Percentiles rank a stretch among this genome's conserved stretches.
Evolutionary conservation across 2,113 vertebrate genomes (phyloP).

Genomic region (Rhea pennata): DNA sequence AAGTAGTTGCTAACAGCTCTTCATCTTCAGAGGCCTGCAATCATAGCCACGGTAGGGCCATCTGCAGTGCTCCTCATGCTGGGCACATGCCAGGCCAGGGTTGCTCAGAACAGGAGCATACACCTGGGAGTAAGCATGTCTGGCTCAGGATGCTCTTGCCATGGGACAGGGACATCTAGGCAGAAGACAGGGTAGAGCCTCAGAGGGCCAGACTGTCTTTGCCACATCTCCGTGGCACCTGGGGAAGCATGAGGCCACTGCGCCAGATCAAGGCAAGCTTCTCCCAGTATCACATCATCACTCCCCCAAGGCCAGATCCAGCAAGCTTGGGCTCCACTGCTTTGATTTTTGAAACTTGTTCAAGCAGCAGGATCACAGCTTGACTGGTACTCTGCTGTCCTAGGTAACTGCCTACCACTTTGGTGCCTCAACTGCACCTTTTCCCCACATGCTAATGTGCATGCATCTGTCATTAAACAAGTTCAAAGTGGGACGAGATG

Average conservation of each 20-base stretch:
- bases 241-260: not conserved
- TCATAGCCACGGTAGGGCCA: not conserved
- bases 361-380: not conserved
- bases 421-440: not conserved
- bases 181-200: not conserved
- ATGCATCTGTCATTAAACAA: not conserved
- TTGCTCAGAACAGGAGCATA: too few species aligned
- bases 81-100: not conserved
- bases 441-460: not conserved
- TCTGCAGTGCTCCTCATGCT: rapidly evolving
- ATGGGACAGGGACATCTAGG: not conserved
- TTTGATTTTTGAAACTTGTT: not conserved
- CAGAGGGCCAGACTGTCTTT: not conserved
- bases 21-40: rapidly evolving
- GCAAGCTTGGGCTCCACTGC: not conserved
- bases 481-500: not conserved
- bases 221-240: too few species aligned
- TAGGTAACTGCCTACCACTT: not conserved
- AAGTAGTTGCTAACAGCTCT: not conserved
- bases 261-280: not conserved
- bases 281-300: too few species aligned
- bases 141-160: not conserved
- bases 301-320: not conserved
- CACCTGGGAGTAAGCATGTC: too few species aligned
- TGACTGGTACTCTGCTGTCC: not conserved